Conservation (phyloP, 23 tunicate species). For the Trididemnum nubilum region DNA sequence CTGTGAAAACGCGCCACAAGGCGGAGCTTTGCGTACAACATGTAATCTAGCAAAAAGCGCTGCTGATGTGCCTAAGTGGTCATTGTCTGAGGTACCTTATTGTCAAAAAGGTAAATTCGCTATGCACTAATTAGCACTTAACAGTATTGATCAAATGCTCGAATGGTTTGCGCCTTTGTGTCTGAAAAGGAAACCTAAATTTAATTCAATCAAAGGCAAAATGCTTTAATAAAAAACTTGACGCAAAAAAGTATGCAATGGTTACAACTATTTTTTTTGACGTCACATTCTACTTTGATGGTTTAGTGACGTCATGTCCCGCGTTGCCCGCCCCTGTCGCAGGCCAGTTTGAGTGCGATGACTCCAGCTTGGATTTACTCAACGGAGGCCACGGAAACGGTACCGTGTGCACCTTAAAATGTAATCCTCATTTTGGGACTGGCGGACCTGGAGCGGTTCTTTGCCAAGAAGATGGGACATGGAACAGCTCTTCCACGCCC, state of each 20-base stretch:
- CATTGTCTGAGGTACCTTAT: constrained; percentile 54
- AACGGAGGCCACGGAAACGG: constrained; percentile 15
- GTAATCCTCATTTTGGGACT: constrained; percentile 22
- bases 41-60: constrained; percentile 8
- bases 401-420: background rate
- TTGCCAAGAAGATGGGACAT: background rate
- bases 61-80: constrained; percentile 16
- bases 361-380: too few species aligned
- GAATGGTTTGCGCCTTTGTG: too few species aligned
- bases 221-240: too few species aligned
- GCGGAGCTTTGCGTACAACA: background rate
- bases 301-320: background rate
- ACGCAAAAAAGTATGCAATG: too few species aligned
- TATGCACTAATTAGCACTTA: background rate
- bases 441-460: background rate
- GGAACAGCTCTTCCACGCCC: background rate
- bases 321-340: background rate
- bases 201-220: too few species aligned
- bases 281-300: background rate
- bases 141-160: too few species aligned
- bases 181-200: too few species aligned
- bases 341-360: background rate
- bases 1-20: background rate
- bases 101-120: constrained; percentile 53
- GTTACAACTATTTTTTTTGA: too few species aligned